Evolutionary conservation across 2,113 vertebrate species (phyloP).

Genomic region (Ahaetulla prasina): DNA sequence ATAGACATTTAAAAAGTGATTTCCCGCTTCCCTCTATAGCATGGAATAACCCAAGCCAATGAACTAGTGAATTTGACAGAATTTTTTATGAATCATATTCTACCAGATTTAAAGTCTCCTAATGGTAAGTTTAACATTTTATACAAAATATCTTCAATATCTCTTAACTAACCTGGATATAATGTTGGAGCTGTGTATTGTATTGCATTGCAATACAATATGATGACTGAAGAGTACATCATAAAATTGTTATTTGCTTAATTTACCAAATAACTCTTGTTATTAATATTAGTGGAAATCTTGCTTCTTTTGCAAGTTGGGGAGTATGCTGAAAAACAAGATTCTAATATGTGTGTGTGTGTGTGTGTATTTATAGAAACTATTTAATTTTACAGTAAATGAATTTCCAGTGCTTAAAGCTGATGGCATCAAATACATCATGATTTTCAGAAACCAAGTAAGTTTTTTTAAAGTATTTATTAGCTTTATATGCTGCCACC

Average conservation of each 20-base stretch:
- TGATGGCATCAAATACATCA: constrained; percentile 97
- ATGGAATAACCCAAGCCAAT: constrained; percentile 98
- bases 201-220: background rate
- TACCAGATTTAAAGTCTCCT: constrained; percentile 87
- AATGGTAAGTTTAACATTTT: constrained; percentile 74
- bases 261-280: background rate
- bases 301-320: background rate
- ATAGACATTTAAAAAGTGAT: background rate
- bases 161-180: background rate
- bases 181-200: background rate
- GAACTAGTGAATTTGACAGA: constrained; percentile 95
- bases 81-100: constrained; percentile 96
- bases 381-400: constrained; percentile 77
- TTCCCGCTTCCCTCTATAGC: constrained; percentile 66
- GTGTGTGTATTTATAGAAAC: background rate
- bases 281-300: background rate
- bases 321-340: background rate
- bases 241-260: background rate
- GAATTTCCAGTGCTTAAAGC: constrained; percentile 98
- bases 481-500: background rate
- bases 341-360: no score
- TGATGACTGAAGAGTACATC: background rate
- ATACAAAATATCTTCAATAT: fast-evolving
- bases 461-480: constrained; percentile 14
- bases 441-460: constrained; percentile 99